These are phyloP conservation scores for Nasonovia ribisnigri DNA, from an alignment of 2,888 invertebrate genomes.

Conservation along the genomic window DNA sequence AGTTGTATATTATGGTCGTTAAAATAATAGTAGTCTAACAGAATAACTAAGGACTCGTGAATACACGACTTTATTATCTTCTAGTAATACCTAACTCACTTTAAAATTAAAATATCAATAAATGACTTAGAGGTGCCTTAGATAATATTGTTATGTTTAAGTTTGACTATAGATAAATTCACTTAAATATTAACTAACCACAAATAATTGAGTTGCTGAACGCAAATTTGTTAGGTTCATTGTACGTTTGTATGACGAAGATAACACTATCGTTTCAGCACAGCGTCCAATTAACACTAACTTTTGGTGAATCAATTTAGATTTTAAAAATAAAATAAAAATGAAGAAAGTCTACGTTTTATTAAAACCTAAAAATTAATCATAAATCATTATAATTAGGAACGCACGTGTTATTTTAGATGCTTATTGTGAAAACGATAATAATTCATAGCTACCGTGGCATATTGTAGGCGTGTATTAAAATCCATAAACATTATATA, in stretches of 20 bases:
- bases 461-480: neutral
- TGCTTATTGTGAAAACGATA: neutral
- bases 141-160: neutral
- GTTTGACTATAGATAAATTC: neutral
- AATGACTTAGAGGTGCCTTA: neutral
- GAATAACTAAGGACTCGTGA: neutral
- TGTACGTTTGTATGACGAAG: neutral
- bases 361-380: neutral
- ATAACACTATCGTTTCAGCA: neutral
- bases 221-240: neutral
- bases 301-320: neutral
- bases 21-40: neutral
- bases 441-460: neutral
- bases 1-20: neutral
- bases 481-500: neutral
- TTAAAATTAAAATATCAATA: neutral
- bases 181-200: neutral
- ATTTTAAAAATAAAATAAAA: neutral
- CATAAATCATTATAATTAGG: neutral
- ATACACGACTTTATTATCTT: neutral
- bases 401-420: neutral
- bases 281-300: neutral
- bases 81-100: neutral
- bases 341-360: neutral
- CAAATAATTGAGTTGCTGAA: neutral